Base-by-base conservation (phyloP, 2,797 vertebrate genomes). In the Mormyrus proboscirostris region DNA sequence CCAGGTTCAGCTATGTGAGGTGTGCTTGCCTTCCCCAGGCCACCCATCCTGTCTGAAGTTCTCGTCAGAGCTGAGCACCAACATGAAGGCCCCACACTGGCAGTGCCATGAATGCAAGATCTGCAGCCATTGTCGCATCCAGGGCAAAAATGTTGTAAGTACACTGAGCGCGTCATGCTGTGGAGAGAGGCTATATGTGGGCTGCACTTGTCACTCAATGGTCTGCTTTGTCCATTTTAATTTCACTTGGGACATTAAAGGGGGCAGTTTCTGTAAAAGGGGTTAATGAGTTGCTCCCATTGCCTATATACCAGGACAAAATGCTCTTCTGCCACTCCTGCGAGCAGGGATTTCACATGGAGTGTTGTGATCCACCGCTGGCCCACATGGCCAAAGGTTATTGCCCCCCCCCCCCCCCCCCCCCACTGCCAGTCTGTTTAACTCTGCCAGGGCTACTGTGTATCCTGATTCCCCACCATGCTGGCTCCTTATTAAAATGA, bases 301-400 rank as follows among this genome's bases (percentile, higher is more conserved):
- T 82, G 76, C 41, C 41, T 73, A 47, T 82, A n/a, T 8, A 47
- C 76, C 94, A 99, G 99, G 98, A 99, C 93, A 97, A 99, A 94
- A 99, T 99, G 99, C 97, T 99, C 93, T 99, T 99, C 95, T 99
- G 99, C 87, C 98, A 99, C 93, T 99, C 98, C 92, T 99, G 99
- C 94, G 98, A 99, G 94, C 96, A 98, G 95, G 99, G 99, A 92
- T 99, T 99, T 96, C 99, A 99, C 95, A 99, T 99, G 98, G 98
- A 99, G 94, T 99, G 98, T 96, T 99, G 99, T 95, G 97, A 99
- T 96, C 99, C 98, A 25, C 98, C 98, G 62, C 97, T 99, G 94
- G 98, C 97, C 95, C 97, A 97, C 97, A 99, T 99, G 98, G 98
- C 99, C 95, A 99, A 99, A 99, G 98, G 99, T 99, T 96, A 94